These are phyloP conservation scores for Dendrocopos noguchii DNA, from an alignment of 2,113 vertebrate genomes.

Conservation along the genomic window DNA sequence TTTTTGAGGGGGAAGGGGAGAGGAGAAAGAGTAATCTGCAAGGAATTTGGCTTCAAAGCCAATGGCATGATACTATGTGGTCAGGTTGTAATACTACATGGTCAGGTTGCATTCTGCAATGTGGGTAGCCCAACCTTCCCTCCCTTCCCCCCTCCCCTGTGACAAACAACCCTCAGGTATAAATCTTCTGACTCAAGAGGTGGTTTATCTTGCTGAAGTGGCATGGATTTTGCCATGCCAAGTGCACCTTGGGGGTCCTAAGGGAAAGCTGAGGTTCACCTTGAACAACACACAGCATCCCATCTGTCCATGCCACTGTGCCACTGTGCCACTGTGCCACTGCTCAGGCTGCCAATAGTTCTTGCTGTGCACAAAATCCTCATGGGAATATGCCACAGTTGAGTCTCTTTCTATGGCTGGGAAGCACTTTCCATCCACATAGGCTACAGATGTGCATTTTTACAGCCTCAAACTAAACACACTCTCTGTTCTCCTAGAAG, in stretches of 20 bases:
- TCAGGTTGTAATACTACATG: background rate
- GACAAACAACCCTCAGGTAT: background rate
- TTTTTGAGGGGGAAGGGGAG: no score
- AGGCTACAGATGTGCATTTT: background rate
- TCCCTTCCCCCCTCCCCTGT: no score
- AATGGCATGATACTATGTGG: background rate
- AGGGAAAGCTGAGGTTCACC: background rate
- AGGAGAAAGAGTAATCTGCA: background rate
- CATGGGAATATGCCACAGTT: background rate
- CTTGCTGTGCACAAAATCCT: background rate
- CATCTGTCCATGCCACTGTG: rapidly evolving
- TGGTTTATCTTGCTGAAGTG: background rate
- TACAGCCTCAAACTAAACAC: conserved; percentile 49
- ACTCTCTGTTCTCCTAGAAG: background rate
- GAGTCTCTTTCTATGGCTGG: background rate
- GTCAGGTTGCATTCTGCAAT: background rate
- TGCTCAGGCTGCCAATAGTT: background rate
- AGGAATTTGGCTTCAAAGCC: conserved; percentile 25
- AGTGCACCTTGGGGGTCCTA: background rate
- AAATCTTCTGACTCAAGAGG: background rate
- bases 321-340: rapidly evolving
- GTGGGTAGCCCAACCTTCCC: no score
- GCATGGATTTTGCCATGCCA: background rate
- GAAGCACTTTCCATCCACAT: background rate
- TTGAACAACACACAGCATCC: rapidly evolving